Base-by-base conservation (phyloP, 2,113 vertebrate genomes). In the Prunella himalayana region DNA sequence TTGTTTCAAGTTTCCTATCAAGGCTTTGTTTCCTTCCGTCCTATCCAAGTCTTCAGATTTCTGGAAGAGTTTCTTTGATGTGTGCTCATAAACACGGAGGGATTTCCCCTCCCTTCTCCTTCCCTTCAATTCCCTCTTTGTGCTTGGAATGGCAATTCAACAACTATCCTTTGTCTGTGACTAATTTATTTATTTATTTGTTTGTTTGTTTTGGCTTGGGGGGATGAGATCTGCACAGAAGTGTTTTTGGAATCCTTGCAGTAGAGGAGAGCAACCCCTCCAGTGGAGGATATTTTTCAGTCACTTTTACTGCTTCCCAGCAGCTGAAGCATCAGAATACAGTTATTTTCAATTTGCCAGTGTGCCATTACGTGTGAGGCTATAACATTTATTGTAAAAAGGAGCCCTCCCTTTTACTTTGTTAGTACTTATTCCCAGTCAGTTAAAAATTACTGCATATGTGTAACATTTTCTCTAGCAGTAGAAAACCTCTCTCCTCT, bases 21-120 rank as follows among this genome's bases (percentile, higher is more conserved):
- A 79, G 75, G 61, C 24, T 90, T 94, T 96, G 68, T 93, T 94
- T 95, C 68, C 35, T 70, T 44, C 42, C 21, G 37, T 87, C 63
- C 51, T 85, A 80, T 71, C 75, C 59, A 37, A 88, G 65, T 24
- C 37, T 95, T 96, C 88, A 92, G 91, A 88, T 95, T 95, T 92
- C 94, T 92, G 41, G 88, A 94, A 95, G 86, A 79, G 60, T 61
- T 63, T 80, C 88, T 96, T 96, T 96, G 95, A 97, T 95, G 78
- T 88, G 22, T 69, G 14, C 68, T 95, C 37, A 86, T 93, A 95
- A 96, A 94, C 82, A 95, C 0, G 0, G 50, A 86, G 59, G 76
- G 82, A 88, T 95, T 97, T 97, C 61, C 86, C 71, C 60, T 93
- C 79, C 88, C 57, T 83, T 63, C 90, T 90, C 23, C 35, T 87